phyloP scores from a whole-genome alignment of 2,113 vertebrate genomes.

The Seriola quinqueradiata region DNA sequence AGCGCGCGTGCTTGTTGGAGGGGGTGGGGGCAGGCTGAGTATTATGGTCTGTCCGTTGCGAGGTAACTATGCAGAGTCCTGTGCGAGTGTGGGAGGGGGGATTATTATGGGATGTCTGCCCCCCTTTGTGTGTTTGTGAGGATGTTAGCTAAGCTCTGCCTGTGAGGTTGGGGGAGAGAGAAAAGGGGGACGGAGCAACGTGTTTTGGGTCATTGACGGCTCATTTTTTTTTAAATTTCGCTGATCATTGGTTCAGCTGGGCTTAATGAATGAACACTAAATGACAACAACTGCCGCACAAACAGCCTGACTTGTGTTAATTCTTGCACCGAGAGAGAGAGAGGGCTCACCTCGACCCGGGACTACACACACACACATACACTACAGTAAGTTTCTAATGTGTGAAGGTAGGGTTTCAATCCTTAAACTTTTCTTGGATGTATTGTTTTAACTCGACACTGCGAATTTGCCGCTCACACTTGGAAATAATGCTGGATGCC shows the following conservation, averaged over 20 bases:
- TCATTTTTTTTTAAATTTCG: slow-evolving; percentile 46
- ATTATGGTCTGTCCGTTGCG: slow-evolving; percentile 91
- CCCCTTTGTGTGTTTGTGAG: slow-evolving; percentile 89
- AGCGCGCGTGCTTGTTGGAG: slow-evolving; percentile 58
- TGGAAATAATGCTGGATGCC: slow-evolving; percentile 29
- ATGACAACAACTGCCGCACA: slow-evolving; percentile 43
- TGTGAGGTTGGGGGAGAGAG: slow-evolving; percentile 84
- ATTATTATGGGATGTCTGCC: slow-evolving; percentile 91
- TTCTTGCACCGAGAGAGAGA: slow-evolving; percentile 38
- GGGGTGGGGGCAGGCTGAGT: slow-evolving; percentile 82
- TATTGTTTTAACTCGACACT: slow-evolving; percentile 17
- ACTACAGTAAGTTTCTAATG: slow-evolving; percentile 77
- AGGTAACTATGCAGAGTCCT: slow-evolving; percentile 89
- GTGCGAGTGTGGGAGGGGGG: slow-evolving; percentile 83
- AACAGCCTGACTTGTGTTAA: slow-evolving; percentile 51
- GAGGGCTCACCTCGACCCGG: slow-evolving; percentile 72
- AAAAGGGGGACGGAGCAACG: slow-evolving; percentile 79
- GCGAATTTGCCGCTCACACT: slow-evolving; percentile 27
- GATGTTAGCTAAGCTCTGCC: slow-evolving; percentile 82
- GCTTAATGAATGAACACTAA: slow-evolving; percentile 51
- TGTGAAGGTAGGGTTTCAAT: slow-evolving; percentile 48
- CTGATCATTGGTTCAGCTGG: slow-evolving; percentile 32
- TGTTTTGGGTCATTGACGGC: slow-evolving; percentile 75
- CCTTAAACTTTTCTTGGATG: slow-evolving; percentile 61
- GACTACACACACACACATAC: slow-evolving; percentile 60